Percentiles rank a stretch among this genome's conserved stretches.
phyloP scores from a whole-genome alignment of 1,140 invertebrate species.

The Drosophila quadrilineata region DNA sequence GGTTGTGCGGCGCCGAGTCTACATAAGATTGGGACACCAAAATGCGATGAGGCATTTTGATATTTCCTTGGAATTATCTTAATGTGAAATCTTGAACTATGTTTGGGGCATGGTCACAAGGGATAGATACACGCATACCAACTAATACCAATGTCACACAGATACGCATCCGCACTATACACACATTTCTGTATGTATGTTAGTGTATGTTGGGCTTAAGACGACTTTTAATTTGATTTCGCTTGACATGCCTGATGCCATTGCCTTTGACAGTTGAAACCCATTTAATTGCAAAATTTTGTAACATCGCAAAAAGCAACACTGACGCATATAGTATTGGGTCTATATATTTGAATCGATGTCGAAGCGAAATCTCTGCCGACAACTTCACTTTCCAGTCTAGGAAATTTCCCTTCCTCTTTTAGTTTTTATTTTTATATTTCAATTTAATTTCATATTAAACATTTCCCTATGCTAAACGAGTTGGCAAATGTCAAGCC shows the following conservation, averaged over 20 bases:
- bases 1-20: slow-evolving; percentile 47
- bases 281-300: slow-evolving; percentile 73
- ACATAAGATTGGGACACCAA: slow-evolving; percentile 33
- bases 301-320: slow-evolving; percentile 54
- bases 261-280: slow-evolving; percentile 35
- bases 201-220: slow-evolving; percentile 42
- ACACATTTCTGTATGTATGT: slow-evolving; percentile 1
- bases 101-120: slow-evolving; percentile 71
- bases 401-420: too few relatives aligned
- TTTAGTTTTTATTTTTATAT: too few relatives aligned
- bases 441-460: not conserved
- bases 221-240: slow-evolving; percentile 75
- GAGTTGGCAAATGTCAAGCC: slow-evolving; percentile 45
- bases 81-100: slow-evolving; percentile 77
- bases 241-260: slow-evolving; percentile 58
- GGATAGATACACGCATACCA: slow-evolving; percentile 33
- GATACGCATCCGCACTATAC: not conserved
- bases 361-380: not conserved
- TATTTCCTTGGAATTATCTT: slow-evolving; percentile 78
- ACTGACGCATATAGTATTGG: not conserved
- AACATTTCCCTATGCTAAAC: slow-evolving; percentile 45
- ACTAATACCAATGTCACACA: too few relatives aligned
- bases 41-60: slow-evolving; percentile 47
- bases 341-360: not conserved
- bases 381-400: too few relatives aligned